These are phyloP conservation scores for Dipodomys ordii DNA, from an alignment of 2,113 vertebrate species.

Conservation along the genomic window DNA sequence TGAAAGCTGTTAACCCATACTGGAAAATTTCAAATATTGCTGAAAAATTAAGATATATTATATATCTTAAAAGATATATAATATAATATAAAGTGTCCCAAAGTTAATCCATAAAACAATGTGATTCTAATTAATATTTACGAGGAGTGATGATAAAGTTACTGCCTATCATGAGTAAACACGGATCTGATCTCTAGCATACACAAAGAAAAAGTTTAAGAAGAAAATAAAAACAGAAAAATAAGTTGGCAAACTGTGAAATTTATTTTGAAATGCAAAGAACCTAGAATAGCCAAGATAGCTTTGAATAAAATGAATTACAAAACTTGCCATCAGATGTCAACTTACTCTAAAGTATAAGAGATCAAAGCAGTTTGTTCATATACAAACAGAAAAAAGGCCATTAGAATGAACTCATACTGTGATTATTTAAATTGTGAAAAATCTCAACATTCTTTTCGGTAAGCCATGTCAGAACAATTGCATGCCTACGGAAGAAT, in stretches of 20 bases:
- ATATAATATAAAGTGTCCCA: neutral
- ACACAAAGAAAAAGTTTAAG: neutral
- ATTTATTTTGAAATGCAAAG: constrained; percentile 41
- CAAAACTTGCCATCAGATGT: neutral
- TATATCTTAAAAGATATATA: no score
- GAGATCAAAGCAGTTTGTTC: neutral
- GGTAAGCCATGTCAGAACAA: constrained; percentile 8
- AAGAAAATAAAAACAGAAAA: neutral
- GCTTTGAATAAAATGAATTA: constrained; percentile 20
- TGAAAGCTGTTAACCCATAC: neutral
- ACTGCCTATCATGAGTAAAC: neutral
- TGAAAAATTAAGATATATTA: neutral
- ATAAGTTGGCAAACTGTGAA: constrained; percentile 28
- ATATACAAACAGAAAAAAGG: neutral
- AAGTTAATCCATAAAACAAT: constrained; percentile 2
- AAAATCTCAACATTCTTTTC: neutral
- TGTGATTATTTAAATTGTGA: neutral
- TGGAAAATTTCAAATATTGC: neutral
- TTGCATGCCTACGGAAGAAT: neutral
- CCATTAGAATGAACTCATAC: neutral
- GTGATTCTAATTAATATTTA: neutral
- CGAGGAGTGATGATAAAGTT: neutral
- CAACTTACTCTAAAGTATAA: constrained; percentile 10
- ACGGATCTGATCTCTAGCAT: neutral
- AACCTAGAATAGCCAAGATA: constrained; percentile 8